Evolutionary conservation across 2,888 invertebrate species (phyloP).

Genomic region (Tribolium freemani): DNA sequence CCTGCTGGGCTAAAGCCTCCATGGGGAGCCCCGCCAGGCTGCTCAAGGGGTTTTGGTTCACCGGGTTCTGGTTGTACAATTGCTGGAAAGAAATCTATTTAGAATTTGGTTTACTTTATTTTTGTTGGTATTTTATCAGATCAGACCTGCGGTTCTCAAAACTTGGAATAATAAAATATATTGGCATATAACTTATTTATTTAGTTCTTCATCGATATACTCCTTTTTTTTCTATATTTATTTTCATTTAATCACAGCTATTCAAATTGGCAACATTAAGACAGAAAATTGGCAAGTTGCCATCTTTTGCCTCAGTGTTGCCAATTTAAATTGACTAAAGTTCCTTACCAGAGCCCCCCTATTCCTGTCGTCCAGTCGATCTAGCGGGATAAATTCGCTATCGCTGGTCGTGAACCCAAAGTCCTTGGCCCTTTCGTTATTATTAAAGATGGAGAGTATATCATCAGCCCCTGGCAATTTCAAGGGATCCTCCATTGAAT

Average conservation of each 20-base stretch:
- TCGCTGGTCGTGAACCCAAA: conserved; percentile 65
- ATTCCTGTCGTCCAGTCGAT: conserved; percentile 63
- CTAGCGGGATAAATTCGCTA: conserved; percentile 66
- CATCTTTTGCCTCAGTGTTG: too few relatives aligned
- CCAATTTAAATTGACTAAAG: too few relatives aligned
- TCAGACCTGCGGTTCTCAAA: background rate
- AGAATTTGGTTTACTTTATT: background rate
- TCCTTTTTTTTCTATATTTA: too few relatives aligned
- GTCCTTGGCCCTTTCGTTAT: conserved; percentile 65
- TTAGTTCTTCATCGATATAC: too few relatives aligned
- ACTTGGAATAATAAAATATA: background rate
- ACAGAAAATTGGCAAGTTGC: too few relatives aligned
- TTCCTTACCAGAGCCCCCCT: conserved; percentile 62
- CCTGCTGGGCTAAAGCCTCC: conserved; percentile 69
- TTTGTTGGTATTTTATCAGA: too few relatives aligned
- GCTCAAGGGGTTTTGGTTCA: conserved; percentile 55
- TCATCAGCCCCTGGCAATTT: conserved; percentile 62
- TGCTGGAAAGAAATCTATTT: conserved; percentile 54
- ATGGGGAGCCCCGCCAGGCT: conserved; percentile 66
- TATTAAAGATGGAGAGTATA: conserved; percentile 61
- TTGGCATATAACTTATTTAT: too few relatives aligned
- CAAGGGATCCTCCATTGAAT: conserved; percentile 62
- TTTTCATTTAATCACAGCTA: too few relatives aligned
- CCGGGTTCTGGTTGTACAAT: conserved; percentile 59
- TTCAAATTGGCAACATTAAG: too few relatives aligned